Conservation (phyloP, 1,140 invertebrate species). For the Heliconius himera region DNA sequence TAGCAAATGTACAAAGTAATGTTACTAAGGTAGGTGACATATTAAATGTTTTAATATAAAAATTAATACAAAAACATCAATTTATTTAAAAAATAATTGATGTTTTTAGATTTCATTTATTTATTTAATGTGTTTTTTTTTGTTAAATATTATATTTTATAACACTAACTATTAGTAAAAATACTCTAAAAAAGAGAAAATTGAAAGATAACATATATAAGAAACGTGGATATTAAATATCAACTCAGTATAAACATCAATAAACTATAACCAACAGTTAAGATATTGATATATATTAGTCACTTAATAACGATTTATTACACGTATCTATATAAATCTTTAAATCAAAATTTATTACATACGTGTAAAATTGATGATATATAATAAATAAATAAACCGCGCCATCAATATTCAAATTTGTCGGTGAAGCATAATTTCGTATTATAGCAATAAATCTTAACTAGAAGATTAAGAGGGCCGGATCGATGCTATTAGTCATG, state of each 20-base stretch:
- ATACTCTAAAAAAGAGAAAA: too few relatives aligned
- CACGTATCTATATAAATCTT: not conserved
- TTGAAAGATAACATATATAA: too few relatives aligned
- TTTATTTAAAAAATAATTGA: too few relatives aligned
- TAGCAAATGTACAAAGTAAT: too few relatives aligned
- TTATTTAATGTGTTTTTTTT: too few relatives aligned
- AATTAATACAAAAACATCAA: too few relatives aligned
- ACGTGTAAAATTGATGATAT: constrained; percentile 25
- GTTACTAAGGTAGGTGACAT: too few relatives aligned
- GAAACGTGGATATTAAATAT: too few relatives aligned
- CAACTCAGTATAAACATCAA: not conserved
- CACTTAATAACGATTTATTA: not conserved
- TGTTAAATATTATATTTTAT: too few relatives aligned
- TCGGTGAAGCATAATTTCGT: constrained; percentile 35
- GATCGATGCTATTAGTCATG: constrained; percentile 43
- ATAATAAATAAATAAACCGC: constrained; percentile 21
- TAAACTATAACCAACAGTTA: not conserved
- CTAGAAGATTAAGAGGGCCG: constrained; percentile 42
- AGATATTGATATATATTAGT: not conserved
- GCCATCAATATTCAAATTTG: constrained; percentile 44
- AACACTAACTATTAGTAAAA: too few relatives aligned
- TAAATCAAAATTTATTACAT: not conserved
- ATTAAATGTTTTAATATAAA: too few relatives aligned
- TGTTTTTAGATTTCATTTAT: too few relatives aligned
- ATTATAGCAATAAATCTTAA: constrained; percentile 45